Evolutionary conservation across 2,113 vertebrate genomes (phyloP).

Genomic region (Ia io): DNA sequence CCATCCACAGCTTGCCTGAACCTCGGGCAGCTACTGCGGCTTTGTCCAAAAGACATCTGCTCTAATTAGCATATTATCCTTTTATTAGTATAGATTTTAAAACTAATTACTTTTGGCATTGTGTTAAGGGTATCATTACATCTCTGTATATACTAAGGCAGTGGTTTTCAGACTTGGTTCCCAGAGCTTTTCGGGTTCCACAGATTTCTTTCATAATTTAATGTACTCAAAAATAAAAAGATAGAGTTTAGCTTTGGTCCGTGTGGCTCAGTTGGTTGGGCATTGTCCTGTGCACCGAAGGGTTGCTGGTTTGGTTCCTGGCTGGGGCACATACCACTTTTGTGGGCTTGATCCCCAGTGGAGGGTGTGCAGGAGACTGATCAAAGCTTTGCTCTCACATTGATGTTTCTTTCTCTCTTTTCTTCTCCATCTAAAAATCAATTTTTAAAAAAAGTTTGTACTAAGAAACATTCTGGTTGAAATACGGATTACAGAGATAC

Average conservation of each 20-base stretch:
- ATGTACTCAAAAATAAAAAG: background rate
- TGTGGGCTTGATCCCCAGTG: background rate
- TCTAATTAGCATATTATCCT: too few species aligned
- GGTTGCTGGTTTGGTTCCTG: background rate
- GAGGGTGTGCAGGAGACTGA: background rate
- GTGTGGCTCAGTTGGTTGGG: background rate
- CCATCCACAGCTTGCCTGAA: too few species aligned
- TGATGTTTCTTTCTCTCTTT: background rate
- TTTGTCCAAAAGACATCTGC: too few species aligned
- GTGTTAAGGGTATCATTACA: background rate
- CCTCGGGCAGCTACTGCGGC: too few species aligned
- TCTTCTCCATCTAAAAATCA: background rate
- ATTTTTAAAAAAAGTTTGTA: background rate
- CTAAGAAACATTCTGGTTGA: background rate
- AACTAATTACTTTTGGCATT: conserved; percentile 7
- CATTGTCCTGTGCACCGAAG: background rate
- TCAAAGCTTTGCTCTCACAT: background rate
- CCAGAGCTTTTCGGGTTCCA: background rate
- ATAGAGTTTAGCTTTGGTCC: background rate
- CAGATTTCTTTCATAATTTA: background rate
- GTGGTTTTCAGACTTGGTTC: background rate
- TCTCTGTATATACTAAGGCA: background rate
- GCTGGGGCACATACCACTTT: too few species aligned
- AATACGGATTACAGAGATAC: background rate
- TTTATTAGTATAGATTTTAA: background rate